phyloP scores from a whole-genome alignment of 2,888 invertebrate genomes.

The Nasonovia ribisnigri region DNA sequence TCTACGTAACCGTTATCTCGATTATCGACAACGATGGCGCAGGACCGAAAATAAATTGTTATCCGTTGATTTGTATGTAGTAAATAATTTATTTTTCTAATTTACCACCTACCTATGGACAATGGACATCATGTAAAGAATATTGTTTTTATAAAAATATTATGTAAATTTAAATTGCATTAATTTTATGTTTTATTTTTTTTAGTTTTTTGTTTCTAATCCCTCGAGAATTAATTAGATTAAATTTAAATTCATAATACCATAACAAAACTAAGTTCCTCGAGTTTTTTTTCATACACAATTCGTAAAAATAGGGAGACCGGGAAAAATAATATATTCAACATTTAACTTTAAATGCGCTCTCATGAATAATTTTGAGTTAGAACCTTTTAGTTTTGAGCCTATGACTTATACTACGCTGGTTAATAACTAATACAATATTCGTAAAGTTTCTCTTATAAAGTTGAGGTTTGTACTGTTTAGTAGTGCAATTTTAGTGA shows the following conservation, averaged over 20 bases:
- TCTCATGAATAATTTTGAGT: slow-evolving; percentile 23
- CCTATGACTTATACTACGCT: neutral
- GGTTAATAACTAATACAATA: slow-evolving; percentile 12
- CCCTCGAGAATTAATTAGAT: neutral
- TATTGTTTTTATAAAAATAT: neutral
- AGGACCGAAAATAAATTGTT: neutral
- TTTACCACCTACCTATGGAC: neutral
- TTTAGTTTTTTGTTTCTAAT: neutral
- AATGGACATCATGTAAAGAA: neutral
- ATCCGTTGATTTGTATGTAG: neutral
- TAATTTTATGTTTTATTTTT: neutral
- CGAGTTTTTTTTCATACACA: neutral
- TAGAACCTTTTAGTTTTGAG: neutral
- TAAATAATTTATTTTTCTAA: neutral
- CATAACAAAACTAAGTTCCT: neutral
- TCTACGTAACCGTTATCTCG: neutral
- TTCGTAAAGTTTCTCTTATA: neutral
- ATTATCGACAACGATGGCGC: neutral
- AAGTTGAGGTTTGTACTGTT: neutral
- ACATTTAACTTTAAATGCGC: slow-evolving; percentile 24
- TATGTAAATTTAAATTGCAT: neutral
- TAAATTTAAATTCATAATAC: slow-evolving; percentile 9
- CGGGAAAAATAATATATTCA: slow-evolving; percentile 3
- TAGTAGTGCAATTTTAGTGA: neutral
- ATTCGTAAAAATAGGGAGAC: neutral